phyloP scores from a whole-genome alignment of 2,888 invertebrate species.

The Lithophane semibrunnea region DNA sequence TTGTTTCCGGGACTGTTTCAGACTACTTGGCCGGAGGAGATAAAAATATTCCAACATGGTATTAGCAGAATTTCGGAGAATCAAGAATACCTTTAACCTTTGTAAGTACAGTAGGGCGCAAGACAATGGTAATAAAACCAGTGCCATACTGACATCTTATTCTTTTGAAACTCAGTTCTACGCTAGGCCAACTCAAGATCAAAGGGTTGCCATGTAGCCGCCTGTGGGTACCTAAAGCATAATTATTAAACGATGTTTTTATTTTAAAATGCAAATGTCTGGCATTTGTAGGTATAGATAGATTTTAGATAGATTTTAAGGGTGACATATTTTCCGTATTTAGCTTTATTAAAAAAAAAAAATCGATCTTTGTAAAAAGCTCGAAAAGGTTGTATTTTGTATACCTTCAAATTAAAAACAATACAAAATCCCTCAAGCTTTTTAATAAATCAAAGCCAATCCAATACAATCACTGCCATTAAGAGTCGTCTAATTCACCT shows the following conservation, averaged over 20 bases:
- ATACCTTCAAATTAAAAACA: background rate
- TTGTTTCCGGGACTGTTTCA: background rate
- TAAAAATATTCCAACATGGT: background rate
- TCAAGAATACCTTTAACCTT: background rate
- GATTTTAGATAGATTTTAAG: too few species aligned
- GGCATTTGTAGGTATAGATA: too few species aligned
- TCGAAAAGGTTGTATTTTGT: background rate
- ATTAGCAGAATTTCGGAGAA: background rate
- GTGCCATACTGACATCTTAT: background rate
- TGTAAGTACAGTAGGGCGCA: background rate
- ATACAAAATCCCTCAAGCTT: background rate
- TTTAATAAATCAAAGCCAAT: conserved; percentile 27
- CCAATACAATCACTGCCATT: conserved; percentile 36
- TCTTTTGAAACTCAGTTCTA: background rate
- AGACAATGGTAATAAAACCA: background rate
- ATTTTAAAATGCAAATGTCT: too few species aligned
- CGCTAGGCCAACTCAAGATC: background rate
- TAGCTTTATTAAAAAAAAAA: too few species aligned
- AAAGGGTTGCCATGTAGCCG: background rate
- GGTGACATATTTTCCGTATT: too few species aligned
- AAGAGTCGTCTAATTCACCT: conserved; percentile 49
- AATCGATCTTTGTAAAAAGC: background rate
- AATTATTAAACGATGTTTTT: too few species aligned
- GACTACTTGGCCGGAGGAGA: background rate
- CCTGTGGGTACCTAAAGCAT: too few species aligned